phyloP scores from a whole-genome alignment of 2,888 invertebrate genomes.

The Pandemis heparana region DNA sequence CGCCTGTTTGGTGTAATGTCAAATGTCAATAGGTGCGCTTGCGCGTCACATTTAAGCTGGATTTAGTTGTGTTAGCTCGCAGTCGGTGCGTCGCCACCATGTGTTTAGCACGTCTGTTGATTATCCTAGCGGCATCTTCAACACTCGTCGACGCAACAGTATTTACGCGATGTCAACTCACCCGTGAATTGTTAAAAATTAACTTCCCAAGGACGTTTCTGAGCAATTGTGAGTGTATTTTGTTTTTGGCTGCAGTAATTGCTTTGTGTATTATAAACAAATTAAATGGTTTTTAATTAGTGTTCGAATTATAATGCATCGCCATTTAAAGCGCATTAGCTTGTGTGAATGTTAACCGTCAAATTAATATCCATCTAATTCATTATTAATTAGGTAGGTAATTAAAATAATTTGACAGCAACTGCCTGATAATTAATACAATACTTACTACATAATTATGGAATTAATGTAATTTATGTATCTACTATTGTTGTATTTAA shows the following conservation, averaged over 20 bases:
- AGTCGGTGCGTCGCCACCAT: slow-evolving; percentile 64
- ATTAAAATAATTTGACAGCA: too few species aligned
- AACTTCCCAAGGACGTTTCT: slow-evolving; percentile 88
- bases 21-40: slow-evolving; percentile 65
- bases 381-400: too few species aligned
- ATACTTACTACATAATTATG: too few species aligned
- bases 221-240: slow-evolving; percentile 88
- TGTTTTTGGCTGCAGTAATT: neutral
- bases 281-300: neutral
- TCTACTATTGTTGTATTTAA: too few species aligned
- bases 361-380: too few species aligned
- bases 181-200: slow-evolving; percentile 87
- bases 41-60: slow-evolving; percentile 57
- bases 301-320: too few species aligned
- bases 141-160: slow-evolving; percentile 79
- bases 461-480: too few species aligned
- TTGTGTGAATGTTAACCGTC: too few species aligned
- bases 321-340: too few species aligned
- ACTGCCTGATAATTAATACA: too few species aligned
- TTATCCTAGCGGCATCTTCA: slow-evolving; percentile 56
- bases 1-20: slow-evolving; percentile 12
- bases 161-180: slow-evolving; percentile 89
- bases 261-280: neutral
- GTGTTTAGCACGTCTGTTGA: slow-evolving; percentile 62
- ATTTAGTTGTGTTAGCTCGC: slow-evolving; percentile 46